Conservation (phyloP, 2,797 vertebrate species). For the Alexandromys oeconomus region DNA sequence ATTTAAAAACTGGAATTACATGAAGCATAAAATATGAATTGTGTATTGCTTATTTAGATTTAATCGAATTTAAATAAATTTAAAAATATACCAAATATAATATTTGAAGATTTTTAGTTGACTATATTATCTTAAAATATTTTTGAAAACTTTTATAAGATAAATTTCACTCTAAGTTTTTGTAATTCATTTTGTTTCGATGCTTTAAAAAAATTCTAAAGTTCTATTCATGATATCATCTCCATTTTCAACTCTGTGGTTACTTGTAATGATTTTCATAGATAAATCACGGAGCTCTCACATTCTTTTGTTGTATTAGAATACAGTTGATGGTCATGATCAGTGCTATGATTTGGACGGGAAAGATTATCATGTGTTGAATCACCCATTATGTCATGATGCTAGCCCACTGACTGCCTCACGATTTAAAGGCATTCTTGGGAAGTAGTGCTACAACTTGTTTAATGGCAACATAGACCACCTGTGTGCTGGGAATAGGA, state of each 20-base stretch:
- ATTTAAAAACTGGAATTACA: neutral
- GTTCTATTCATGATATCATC: neutral
- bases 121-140: neutral
- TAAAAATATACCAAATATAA: neutral
- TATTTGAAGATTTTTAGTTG: neutral
- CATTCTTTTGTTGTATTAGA: neutral
- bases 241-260: neutral
- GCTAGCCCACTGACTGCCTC: no score
- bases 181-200: neutral
- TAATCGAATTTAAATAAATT: constrained; percentile 25
- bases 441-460: no score
- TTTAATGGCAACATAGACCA: no score
- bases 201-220: neutral
- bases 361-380: neutral
- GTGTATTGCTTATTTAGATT: neutral
- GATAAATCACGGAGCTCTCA: neutral
- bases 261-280: neutral
- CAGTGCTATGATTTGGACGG: neutral
- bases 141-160: neutral
- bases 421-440: no score
- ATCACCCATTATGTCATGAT: neutral
- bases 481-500: no score
- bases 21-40: neutral
- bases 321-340: neutral
- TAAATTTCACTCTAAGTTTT: neutral